Evolutionary conservation across 2,888 invertebrate species (phyloP), one percentile per base, ranked within the genome.

Genomic region (Sclerodermus sp.): DNA sequence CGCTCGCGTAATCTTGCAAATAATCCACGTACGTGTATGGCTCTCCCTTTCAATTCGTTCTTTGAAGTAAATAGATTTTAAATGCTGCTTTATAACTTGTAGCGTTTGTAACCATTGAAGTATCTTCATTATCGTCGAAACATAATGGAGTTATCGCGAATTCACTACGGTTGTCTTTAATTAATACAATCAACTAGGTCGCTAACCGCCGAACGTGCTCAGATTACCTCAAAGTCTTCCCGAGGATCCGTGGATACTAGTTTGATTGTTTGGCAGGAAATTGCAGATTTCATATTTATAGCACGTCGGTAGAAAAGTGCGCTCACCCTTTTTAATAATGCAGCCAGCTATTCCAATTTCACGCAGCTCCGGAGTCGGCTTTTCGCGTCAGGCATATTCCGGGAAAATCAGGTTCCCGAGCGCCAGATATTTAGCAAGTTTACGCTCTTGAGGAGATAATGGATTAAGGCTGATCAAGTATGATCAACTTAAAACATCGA

Each of bases 101-200:
- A 42, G 45, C 45, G 45, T 37, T 42, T 47, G n/a, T n/a, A n/a
- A 31, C 40, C 37, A 31, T 42, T 31, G 32, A 32, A 30, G 39
- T 40, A 42, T 31, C 47, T 48, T 55, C 52, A 49, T 55, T 52
- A 52, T 44, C 52, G 51, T 49, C 53, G 49, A 56, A 57, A 60
- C 55, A 51, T 63, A 66, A 64, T 58, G 42, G 53, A 62, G 53
- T 65, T 67, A 60, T 53, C 56, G 61, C 58, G 61, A 60, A 60
- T 60, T 58, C 52, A 42, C 47, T 49, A 55, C 43, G 57, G 59
- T 56, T 55, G 53, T 49, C 62, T 62, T 64, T 67, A 67, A 67
- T 66, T 66, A 67, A 67, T 60, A 55, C 57, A 55, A 66, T 66
- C 65, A 61, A 58, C 62, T 56, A 57, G 53, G 54, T 55, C 61